Base-by-base conservation (phyloP, 2,888 invertebrate species). In the Apodemia zela region DNA sequence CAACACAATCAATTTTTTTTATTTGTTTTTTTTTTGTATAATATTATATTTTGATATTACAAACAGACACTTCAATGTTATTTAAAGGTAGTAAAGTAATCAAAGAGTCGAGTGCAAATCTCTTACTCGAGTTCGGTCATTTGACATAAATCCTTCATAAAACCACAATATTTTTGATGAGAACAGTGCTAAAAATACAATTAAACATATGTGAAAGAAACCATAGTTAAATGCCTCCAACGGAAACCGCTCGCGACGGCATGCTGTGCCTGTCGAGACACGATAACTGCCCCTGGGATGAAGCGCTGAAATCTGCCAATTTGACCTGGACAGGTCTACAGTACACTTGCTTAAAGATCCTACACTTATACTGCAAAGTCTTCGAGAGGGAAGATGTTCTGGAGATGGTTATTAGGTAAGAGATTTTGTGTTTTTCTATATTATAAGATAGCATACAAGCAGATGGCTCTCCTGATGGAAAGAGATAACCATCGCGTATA, bases 341-440 rank as follows among this genome's bases (percentile, higher is more conserved):
- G 76, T 95, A 96, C 86, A 95, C 96, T 71, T 97, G 97, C 84
- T 93, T 97, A 71, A 95, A 96, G 89, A 95, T 97, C 64, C 92
- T 97, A 67, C 96, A 96, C 78, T 93, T 97, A 64, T 97, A 97
- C 89, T 97, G 96, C 90, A 97, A 96, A 85, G 96, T 97, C 74
- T 97, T 97, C 87, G 96, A 96, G 79, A 94, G 95, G 79, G 94
- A 94, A 84, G 96, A 96, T 89, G 93, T 96, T 58, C 93, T 95
- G 87, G 95, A 96, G 83, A 93, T 96, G 87, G 94, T 96, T 75
- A 94, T 96, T 88, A 94, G 96, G 96, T 96, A 93, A 93, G 86
- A 78, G 4, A 38, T 15, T 47, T 58, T 11, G 15, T 60, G n/a
- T 15, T 47, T 60, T 33, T 33, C 6, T 33, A 33, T 10, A 33